Conservation (phyloP, 2,888 invertebrate genomes). For the Laspeyria flexula region DNA sequence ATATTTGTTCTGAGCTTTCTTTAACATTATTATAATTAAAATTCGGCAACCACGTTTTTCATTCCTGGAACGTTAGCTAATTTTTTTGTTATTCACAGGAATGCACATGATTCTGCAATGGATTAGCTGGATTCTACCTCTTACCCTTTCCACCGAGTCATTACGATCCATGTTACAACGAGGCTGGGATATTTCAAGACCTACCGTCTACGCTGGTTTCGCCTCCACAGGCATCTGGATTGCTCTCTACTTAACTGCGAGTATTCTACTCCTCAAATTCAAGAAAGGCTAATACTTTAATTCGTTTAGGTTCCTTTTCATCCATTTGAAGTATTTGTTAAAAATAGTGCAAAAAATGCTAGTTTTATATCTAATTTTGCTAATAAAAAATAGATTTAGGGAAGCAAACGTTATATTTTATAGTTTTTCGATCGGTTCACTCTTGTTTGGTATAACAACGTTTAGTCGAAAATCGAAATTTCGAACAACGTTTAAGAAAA, state of each 20-base stretch:
- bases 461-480: no score
- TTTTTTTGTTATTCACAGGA: no score
- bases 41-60: no score
- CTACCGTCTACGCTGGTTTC: conserved; percentile 93
- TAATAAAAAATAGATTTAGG: no score
- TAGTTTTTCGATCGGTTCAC: no score
- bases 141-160: conserved; percentile 95
- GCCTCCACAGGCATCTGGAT: conserved; percentile 93
- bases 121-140: conserved; percentile 91
- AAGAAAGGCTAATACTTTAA: conserved; percentile 88
- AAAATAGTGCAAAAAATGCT: not conserved
- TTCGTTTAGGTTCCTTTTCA: not conserved
- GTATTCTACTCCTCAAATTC: conserved; percentile 92
- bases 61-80: no score
- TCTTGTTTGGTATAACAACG: no score
- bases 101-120: conserved; percentile 92
- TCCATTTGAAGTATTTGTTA: not conserved
- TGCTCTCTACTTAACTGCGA: conserved; percentile 89
- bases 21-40: not conserved
- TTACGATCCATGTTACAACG: conserved; percentile 93
- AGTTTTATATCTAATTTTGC: not conserved
- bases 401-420: no score
- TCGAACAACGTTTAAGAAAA: no score
- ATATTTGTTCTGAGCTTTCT: conserved; percentile 5
- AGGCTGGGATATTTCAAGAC: conserved; percentile 91